Percentiles rank a stretch among this genome's conserved stretches.
These are phyloP conservation scores for Diaprepes abbreviatus DNA, from an alignment of 2,888 invertebrate genomes.

Conservation along the genomic window DNA sequence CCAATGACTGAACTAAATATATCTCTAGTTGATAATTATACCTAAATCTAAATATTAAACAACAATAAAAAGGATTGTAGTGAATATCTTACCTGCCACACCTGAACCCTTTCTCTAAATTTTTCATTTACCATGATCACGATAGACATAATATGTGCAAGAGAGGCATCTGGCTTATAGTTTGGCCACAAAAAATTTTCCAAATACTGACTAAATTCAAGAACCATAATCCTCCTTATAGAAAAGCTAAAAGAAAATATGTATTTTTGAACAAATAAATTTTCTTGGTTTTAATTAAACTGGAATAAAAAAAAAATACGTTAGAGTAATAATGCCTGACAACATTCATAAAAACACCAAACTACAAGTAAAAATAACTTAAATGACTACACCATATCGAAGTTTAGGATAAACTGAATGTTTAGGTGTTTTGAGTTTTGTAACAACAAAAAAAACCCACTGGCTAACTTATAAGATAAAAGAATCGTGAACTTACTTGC, in stretches of 20 bases:
- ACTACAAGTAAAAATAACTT: too few species aligned
- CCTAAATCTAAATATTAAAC: too few species aligned
- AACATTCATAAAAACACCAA: too few species aligned
- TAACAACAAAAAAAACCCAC: too few species aligned
- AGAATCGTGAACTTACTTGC: slow-evolving; percentile 83
- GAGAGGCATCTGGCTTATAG: slow-evolving; percentile 83
- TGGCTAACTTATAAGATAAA: too few species aligned
- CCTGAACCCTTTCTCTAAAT: slow-evolving; percentile 94
- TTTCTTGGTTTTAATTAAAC: neutral
- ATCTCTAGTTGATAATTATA: too few species aligned
- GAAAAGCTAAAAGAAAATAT: slow-evolving; percentile 71
- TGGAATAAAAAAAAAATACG: neutral
- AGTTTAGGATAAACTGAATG: too few species aligned
- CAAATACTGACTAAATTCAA: slow-evolving; percentile 97
- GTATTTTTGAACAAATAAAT: neutral
- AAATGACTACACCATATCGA: too few species aligned
- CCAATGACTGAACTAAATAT: too few species aligned
- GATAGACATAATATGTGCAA: slow-evolving; percentile 95
- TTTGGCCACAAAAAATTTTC: slow-evolving; percentile 98
- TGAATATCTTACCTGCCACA: slow-evolving; percentile 83
- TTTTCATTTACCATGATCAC: slow-evolving; percentile 99
- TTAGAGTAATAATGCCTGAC: too few species aligned
- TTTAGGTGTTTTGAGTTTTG: too few species aligned
- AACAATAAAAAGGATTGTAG: too few species aligned
- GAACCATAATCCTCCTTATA: slow-evolving; percentile 91